Evolutionary conservation across 2,113 vertebrate species (phyloP), one percentile per base, ranked within the genome.

Genomic region (Tylochromis polylepis): DNA sequence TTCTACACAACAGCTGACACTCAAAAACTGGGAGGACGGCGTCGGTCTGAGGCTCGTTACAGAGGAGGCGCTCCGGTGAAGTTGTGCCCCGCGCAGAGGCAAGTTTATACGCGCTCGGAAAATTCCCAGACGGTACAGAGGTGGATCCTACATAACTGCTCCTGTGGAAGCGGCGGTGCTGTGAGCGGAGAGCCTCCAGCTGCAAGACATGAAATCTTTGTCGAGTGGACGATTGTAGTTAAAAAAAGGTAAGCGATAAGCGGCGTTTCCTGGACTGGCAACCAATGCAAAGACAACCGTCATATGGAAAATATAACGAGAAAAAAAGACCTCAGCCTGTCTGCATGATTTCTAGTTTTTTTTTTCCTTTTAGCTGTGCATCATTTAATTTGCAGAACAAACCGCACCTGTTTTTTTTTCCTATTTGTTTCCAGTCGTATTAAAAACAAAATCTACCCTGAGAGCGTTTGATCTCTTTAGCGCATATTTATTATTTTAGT

Each of bases 201-300:
- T 56, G 59, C 65, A 55, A 22, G 87, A 57, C 7, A 89, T 92
- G 91, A 87, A 38, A 67, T 43, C 84, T 85, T 4, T 84, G 57
- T 79, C 79, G 41, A 38, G 79, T 3, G 81, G 62, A 81, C 34
- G 75, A 18, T 31, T 85, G 12, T 81, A 89, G 43, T 89, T 51
- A 4, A 24, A 88, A 24, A 88, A 82, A 92, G 93, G 91, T 93
- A 91, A 90, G 88, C 55, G 5, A 38, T n/a, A 4, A 15, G 22
- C 81, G 14, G 29, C 20, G 9, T 57, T 79, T 70, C 3, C 2
- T 41, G 43, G 18, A 8, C 3, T 81, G 36, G 2, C 29, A 3
- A 3, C 27, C 27, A 34, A 1, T 1, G 65, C 7, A 14, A 15
- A 56, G 14, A 51, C 41, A 1, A 34, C 8, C 18, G 49, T 31